phyloP scores from a whole-genome alignment of 1,140 invertebrate genomes.

The Helicoverpa zea region DNA sequence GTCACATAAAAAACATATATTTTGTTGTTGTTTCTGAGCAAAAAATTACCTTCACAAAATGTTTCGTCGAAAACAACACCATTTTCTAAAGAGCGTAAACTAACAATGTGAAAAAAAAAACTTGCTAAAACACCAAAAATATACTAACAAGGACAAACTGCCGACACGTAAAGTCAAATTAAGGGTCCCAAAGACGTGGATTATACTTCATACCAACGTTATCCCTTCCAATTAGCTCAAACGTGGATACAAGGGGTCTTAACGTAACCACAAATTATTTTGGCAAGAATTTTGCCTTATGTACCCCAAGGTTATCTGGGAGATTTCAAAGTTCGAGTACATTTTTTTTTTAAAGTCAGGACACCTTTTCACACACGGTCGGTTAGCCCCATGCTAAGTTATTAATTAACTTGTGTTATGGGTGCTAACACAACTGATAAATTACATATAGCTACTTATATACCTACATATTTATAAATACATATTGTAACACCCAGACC shows the following conservation, averaged over 20 bases:
- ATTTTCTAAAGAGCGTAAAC: not conserved
- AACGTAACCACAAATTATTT: constrained; percentile 5
- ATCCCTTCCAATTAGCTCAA: constrained; percentile 30
- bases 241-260: not conserved
- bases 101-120: not conserved
- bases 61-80: not conserved
- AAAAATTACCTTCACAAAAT: too few relatives aligned
- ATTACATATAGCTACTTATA: too few relatives aligned
- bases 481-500: too few relatives aligned
- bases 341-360: too few relatives aligned
- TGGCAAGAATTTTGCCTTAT: not conserved
- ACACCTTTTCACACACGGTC: too few relatives aligned
- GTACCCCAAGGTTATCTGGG: not conserved
- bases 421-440: too few relatives aligned
- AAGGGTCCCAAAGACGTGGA: constrained; percentile 15
- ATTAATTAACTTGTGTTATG: too few relatives aligned
- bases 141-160: constrained; percentile 9
- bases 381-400: too few relatives aligned
- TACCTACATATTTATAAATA: too few relatives aligned
- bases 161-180: constrained; percentile 32
- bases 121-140: not conserved
- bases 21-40: too few relatives aligned
- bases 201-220: constrained; percentile 19
- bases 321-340: too few relatives aligned
- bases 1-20: too few relatives aligned